phyloP scores from a whole-genome alignment of 1,140 invertebrate genomes.

The Drosophila bifasciata region DNA sequence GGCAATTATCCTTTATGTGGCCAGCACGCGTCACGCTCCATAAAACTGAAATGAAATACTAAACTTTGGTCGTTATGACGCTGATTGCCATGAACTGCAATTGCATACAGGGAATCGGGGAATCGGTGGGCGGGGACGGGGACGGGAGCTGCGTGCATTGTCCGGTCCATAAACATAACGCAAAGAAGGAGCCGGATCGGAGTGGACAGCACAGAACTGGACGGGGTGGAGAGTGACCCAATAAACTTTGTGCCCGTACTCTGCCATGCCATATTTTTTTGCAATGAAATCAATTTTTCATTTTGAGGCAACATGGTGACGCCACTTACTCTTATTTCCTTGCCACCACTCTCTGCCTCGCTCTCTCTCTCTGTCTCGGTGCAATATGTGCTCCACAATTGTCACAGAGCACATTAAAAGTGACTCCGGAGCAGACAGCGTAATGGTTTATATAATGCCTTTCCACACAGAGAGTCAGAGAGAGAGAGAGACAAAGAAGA shows the following conservation, averaged over 20 bases:
- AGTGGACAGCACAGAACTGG: constrained; percentile 17
- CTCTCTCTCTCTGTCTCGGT: constrained; percentile 11
- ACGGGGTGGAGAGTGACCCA: constrained; percentile 62
- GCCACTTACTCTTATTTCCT: constrained; percentile 4
- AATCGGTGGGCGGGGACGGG: no score
- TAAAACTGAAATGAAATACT: constrained; percentile 79
- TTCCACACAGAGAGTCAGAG: constrained; percentile 15
- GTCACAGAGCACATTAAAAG: constrained; percentile 61
- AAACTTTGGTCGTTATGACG: constrained; percentile 66
- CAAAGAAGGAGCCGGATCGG: constrained; percentile 18
- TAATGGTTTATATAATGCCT: constrained; percentile 69
- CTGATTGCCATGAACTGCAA: constrained; percentile 79
- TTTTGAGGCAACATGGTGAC: constrained; percentile 67
- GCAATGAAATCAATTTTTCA: constrained; percentile 77
- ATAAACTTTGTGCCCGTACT: constrained; percentile 59
- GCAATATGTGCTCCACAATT: constrained; percentile 61
- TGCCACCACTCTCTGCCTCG: no score
- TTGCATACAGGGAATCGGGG: constrained; percentile 57
- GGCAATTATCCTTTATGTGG: constrained; percentile 67
- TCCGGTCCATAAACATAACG: constrained; percentile 64
- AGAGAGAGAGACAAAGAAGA: no score
- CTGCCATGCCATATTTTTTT: constrained; percentile 59
- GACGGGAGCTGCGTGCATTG: constrained; percentile 32
- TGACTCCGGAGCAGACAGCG: constrained; percentile 54
- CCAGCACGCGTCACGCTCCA: constrained; percentile 64